phyloP scores from a whole-genome alignment of 2,113 vertebrate species.

The Centropus bengalensis region DNA sequence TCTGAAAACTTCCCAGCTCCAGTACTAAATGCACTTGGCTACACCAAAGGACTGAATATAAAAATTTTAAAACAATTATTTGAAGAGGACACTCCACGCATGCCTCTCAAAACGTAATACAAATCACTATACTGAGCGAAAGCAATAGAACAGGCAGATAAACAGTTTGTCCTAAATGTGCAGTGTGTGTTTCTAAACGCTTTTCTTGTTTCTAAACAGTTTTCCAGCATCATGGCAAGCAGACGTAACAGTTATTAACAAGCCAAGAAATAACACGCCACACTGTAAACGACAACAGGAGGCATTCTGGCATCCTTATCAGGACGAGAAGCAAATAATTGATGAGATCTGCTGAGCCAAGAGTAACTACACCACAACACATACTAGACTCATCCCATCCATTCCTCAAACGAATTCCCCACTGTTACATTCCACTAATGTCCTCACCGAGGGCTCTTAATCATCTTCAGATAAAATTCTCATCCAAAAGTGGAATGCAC shows the following conservation, averaged over 20 bases:
- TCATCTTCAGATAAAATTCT: not conserved
- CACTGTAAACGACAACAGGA: not conserved
- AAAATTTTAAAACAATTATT: not conserved
- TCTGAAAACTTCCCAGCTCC: not conserved
- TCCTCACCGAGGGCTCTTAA: not conserved
- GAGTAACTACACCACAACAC: not conserved
- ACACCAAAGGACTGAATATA: not conserved
- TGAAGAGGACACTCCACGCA: not conserved
- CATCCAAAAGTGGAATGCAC: not conserved
- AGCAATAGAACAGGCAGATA: not conserved
- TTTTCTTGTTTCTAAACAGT: not conserved
- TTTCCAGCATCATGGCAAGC: not conserved
- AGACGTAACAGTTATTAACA: not conserved
- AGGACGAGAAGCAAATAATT: slow-evolving; percentile 5
- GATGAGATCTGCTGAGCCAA: not conserved
- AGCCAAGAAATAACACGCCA: not conserved
- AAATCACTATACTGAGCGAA: not conserved
- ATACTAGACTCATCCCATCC: not conserved
- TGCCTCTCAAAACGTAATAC: not conserved
- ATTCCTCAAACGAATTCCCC: not conserved
- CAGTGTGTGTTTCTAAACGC: not conserved
- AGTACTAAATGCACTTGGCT: not conserved
- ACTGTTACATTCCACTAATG: not conserved
- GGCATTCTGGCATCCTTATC: not conserved
- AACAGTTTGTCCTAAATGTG: not conserved